Base-by-base conservation (phyloP, 1,140 invertebrate species). In the Calliphora vicina region DNA sequence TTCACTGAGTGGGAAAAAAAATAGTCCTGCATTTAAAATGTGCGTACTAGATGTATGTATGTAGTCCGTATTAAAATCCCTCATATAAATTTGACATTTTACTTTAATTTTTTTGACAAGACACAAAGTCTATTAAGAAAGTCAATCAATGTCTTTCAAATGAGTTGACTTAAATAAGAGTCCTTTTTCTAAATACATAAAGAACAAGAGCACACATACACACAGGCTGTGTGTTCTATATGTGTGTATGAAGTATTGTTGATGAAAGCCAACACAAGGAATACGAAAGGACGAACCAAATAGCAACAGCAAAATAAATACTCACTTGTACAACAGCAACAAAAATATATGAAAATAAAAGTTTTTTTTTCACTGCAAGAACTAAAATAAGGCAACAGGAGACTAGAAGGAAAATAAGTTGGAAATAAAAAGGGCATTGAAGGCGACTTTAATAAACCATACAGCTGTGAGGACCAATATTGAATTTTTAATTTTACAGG, bases 61-160 rank as follows among this genome's bases (percentile, higher is more conserved):
- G n/a, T n/a, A 35, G 6, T 35, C 35, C 35, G 10, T 35, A 35
- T 35, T 35, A 35, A 35, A 35, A 35, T 35, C 35, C 35, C 35
- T 35, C 20, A 78, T 78, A 45, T 9, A 45, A 78, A 45, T 78
- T 78, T 78, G 74, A 78, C 74, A 78, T 78, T 78, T 78, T 78
- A 43, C 35, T 78, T 43, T 43, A 78, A 78, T 76, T 78, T 78
- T 87, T 87, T 87, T 88, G 87, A 88, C 87, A 88, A 87, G 87
- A 88, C 86, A 78, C 87, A 88, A 88, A 87, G 87, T 88, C 87
- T 87, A 88, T 88, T 88, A 88, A 88, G 87, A 88, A 88, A 88
- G 87, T 88, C 87, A 88, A 88, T 88, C 87, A 88, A 88, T 88
- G 87, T 88, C 87, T 88, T 84, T 86, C 87, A 85, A 84, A 84